Percentiles rank a stretch among this genome's conserved stretches.
phyloP scores from a whole-genome alignment of 2,797 vertebrate genomes.

The Arnoldichthys spilopterus region DNA sequence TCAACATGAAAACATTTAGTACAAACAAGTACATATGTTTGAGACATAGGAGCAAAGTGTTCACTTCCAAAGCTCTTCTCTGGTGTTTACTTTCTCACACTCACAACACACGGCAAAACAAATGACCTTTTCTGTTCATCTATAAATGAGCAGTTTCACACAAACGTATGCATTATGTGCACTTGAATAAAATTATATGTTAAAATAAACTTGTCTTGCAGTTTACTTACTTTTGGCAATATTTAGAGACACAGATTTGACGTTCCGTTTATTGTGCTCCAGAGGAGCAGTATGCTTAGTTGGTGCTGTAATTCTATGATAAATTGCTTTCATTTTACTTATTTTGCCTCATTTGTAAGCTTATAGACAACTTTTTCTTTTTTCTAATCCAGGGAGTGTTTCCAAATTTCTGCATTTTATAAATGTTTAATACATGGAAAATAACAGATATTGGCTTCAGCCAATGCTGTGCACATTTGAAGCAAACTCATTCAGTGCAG shows the following conservation, averaged over 20 bases:
- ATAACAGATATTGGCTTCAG: too few relatives aligned
- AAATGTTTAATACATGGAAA: too few relatives aligned
- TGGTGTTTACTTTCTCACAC: background rate
- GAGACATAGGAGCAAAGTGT: background rate
- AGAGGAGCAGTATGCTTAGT: too few relatives aligned
- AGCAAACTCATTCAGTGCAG: background rate
- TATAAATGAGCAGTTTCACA: background rate
- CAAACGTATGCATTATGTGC: background rate
- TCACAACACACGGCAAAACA: background rate
- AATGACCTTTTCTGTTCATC: background rate
- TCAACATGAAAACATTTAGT: slow-evolving; percentile 3
- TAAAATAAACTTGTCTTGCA: background rate
- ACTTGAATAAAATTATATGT: background rate
- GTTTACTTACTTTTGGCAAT: background rate
- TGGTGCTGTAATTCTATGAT: too few relatives aligned
- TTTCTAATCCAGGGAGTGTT: too few relatives aligned
- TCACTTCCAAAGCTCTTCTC: background rate
- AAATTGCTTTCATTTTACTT: too few relatives aligned
- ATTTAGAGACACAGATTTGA: too few relatives aligned
- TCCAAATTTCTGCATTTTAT: too few relatives aligned
- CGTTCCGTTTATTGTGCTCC: too few relatives aligned
- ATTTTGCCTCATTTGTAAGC: too few relatives aligned
- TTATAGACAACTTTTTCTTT: too few relatives aligned
- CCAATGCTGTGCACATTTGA: background rate
- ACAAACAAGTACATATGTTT: background rate